phyloP scores from a whole-genome alignment of 1,140 invertebrate species.

The Cyclina sinensis region DNA sequence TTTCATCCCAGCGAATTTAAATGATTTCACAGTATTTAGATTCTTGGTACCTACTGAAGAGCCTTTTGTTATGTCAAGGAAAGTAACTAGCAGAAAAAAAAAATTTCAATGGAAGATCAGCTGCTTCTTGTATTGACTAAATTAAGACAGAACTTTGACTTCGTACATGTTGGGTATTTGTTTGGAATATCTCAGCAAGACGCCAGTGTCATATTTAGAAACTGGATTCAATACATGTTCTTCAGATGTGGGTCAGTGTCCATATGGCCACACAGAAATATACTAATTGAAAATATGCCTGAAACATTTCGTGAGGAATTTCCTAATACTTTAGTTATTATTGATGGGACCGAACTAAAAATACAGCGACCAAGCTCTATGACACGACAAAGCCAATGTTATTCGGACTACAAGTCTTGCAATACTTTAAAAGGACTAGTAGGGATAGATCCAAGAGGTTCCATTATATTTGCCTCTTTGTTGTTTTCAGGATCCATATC shows the following conservation, averaged over 20 bases:
- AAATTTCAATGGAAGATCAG: slow-evolving; percentile 5
- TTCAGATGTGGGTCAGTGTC: too few relatives aligned
- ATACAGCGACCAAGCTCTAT: slow-evolving; percentile 1
- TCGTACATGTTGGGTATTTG: background rate
- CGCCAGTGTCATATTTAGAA: background rate
- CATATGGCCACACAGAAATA: background rate
- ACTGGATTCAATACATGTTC: slow-evolving; percentile 7
- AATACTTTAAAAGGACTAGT: slow-evolving; percentile 65
- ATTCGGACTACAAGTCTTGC: slow-evolving; percentile 64
- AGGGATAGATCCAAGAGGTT: slow-evolving; percentile 58
- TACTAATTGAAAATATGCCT: background rate
- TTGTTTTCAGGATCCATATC: slow-evolving; percentile 51
- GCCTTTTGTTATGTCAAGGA: background rate
- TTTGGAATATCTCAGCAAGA: slow-evolving; percentile 2
- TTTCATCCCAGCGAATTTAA: too few relatives aligned
- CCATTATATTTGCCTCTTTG: slow-evolving; percentile 58
- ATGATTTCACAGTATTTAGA: too few relatives aligned
- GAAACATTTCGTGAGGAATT: background rate
- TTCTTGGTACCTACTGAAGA: background rate
- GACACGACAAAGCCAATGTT: slow-evolving; percentile 29
- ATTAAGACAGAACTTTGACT: slow-evolving; percentile 20
- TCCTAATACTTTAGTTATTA: background rate
- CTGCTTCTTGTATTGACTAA: background rate
- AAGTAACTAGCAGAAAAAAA: background rate
- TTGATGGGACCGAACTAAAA: slow-evolving; percentile 15